Evolutionary conservation across 1,140 invertebrate genomes (phyloP), one percentile per base, ranked within the genome.

Genomic region (Macrosteles quadrilineatus): DNA sequence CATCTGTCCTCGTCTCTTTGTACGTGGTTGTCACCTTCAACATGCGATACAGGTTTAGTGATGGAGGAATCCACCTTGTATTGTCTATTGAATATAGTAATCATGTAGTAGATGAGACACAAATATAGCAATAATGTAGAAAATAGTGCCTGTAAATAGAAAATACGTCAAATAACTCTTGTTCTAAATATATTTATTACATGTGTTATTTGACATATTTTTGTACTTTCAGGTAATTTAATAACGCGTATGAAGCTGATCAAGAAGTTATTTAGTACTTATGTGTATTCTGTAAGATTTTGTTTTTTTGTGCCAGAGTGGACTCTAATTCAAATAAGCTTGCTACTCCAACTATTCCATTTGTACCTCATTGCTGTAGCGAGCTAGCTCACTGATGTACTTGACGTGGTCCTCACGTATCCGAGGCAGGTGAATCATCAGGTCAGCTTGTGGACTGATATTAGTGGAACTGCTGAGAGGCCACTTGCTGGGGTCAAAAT

Each of bases 371-470:
- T 98, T 98, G 73, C 92, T 96, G 80, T 98, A 97, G 76, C 95
- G 85, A 1, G 97, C 94, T 71, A 99, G 84, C 82, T 99, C 97
- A 64, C 94, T 97, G 57, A 98, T 98, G 79, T 98, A 99, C 78
- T 95, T 94, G 66, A 98, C 95, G 83, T 99, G 97, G 80, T 99
- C 95, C 75, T 98, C 95, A 65, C 97, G 84, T 72, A 99, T 98
- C 77, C 93, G 89, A 4, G 96, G 95, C 71, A 99, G 84, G 84
- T 97, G 94, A 4, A 97, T 93, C 87, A 98, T 95, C 62, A 99
- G 86, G 84, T 98, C 96, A 0, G 97, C 94, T 81, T 99, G 97
- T 0, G 95, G 94, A 70, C 94, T 95, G 45, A 90, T 87, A 75
- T 87, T 86, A 27, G 86, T 87, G 4, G 90, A 91, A 77, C 91